Conservation (phyloP, 2,888 invertebrate genomes). For the Chouioia cunea region DNA sequence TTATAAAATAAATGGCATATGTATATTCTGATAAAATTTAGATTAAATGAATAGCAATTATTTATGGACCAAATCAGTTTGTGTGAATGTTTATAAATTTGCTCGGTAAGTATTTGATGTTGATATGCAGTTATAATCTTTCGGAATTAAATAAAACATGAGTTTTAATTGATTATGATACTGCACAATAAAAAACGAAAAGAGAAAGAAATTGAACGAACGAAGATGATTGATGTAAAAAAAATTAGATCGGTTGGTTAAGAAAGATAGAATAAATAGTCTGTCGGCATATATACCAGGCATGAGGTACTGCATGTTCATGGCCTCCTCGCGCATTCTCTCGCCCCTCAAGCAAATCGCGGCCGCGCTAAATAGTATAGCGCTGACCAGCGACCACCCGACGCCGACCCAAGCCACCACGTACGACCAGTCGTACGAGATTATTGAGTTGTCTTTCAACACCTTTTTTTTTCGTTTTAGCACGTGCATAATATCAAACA, state of each 20-base stretch:
- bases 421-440: constrained; percentile 97
- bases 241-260: too few relatives aligned
- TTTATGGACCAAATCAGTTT: too few relatives aligned
- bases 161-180: not conserved
- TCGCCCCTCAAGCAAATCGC: constrained; percentile 95
- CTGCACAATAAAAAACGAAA: not conserved
- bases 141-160: too few relatives aligned
- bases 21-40: too few relatives aligned
- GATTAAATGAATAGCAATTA: too few relatives aligned
- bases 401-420: constrained; percentile 97
- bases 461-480: constrained; percentile 72
- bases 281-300: constrained; percentile 77
- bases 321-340: constrained; percentile 93
- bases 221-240: not conserved
- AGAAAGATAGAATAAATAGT: not conserved
- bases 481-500: constrained; percentile 16
- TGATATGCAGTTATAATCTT: too few relatives aligned
- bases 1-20: too few relatives aligned
- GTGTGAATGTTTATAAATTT: too few relatives aligned
- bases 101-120: too few relatives aligned
- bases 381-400: constrained; percentile 89
- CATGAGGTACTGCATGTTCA: constrained; percentile 98
- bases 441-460: constrained; percentile 86
- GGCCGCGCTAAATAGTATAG: constrained; percentile 93
- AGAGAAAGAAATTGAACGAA: not conserved